Evolutionary conservation across 1,140 invertebrate genomes (phyloP).

Genomic region (Drosophila kepulauana): DNA sequence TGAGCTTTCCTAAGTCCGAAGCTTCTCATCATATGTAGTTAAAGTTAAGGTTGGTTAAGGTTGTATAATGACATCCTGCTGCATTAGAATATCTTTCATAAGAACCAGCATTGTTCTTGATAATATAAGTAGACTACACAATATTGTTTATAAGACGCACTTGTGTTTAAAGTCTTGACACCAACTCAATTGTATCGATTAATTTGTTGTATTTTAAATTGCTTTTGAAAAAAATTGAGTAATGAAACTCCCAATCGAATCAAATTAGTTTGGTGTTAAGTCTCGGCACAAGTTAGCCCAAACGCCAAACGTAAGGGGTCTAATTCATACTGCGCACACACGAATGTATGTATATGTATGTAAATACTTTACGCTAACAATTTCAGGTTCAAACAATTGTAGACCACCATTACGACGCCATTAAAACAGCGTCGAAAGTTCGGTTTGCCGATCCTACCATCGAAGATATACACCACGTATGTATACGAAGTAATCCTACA

Average conservation of each 20-base stretch:
- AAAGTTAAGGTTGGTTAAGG: neutral
- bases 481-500: slow-evolving; percentile 50
- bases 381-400: slow-evolving; percentile 95
- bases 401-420: slow-evolving; percentile 93
- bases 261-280: neutral
- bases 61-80: neutral
- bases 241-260: neutral
- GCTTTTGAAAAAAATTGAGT: neutral
- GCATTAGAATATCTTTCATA: neutral
- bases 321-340: neutral
- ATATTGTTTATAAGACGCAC: neutral
- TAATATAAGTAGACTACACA: neutral
- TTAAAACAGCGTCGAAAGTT: slow-evolving; percentile 93
- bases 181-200: neutral
- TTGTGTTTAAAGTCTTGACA: neutral
- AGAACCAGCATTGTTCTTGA: neutral
- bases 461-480: slow-evolving; percentile 75
- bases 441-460: slow-evolving; percentile 92
- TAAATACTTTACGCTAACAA: slow-evolving; percentile 70
- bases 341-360: slow-evolving; percentile 20
- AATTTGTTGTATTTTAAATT: neutral
- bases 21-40: neutral
- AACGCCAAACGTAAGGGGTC: neutral
- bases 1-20: neutral
- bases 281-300: neutral